These are phyloP conservation scores for Parnassius smintheus DNA, from an alignment of 2,888 invertebrate species.

Conservation along the genomic window DNA sequence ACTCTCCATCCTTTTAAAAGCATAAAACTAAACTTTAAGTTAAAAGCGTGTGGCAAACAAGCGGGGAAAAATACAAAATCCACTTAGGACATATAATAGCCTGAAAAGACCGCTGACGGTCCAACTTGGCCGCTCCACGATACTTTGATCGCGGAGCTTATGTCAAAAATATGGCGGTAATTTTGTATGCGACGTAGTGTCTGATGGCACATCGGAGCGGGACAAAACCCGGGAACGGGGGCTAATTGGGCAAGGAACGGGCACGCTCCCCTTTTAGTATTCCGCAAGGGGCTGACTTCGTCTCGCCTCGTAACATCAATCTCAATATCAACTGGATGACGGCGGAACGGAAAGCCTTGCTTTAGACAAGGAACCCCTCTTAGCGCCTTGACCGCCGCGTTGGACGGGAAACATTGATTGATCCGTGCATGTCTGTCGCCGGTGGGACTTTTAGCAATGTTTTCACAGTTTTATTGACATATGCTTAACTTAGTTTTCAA, in stretches of 20 bases:
- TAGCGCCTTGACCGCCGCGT: slow-evolving; percentile 55
- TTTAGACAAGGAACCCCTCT: slow-evolving; percentile 75
- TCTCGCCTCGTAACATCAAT: slow-evolving; percentile 71
- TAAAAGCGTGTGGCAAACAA: slow-evolving; percentile 17
- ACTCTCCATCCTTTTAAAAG: neutral
- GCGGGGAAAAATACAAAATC: slow-evolving; percentile 25
- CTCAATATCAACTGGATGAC: slow-evolving; percentile 76
- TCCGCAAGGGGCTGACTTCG: slow-evolving; percentile 56
- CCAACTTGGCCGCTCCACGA: slow-evolving; percentile 43
- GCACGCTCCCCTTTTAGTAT: slow-evolving; percentile 68
- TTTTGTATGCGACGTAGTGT: slow-evolving; percentile 71
- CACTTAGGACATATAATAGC: slow-evolving; percentile 22
- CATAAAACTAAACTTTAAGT: slow-evolving; percentile 2
- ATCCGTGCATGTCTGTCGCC: slow-evolving; percentile 40
- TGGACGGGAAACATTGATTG: slow-evolving; percentile 61
- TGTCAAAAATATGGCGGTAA: slow-evolving; percentile 69
- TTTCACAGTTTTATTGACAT: too few relatives aligned
- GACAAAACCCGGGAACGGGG: slow-evolving; percentile 63
- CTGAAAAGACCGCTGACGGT: slow-evolving; percentile 27
- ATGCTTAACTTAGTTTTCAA: neutral
- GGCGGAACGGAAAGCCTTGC: slow-evolving; percentile 64
- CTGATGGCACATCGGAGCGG: slow-evolving; percentile 49
- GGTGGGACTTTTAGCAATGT: neutral
- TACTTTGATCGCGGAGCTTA: slow-evolving; percentile 64
- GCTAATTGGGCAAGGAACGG: slow-evolving; percentile 76